Base-by-base conservation (phyloP, 1,140 invertebrate species). In the Atta cephalotes region DNA sequence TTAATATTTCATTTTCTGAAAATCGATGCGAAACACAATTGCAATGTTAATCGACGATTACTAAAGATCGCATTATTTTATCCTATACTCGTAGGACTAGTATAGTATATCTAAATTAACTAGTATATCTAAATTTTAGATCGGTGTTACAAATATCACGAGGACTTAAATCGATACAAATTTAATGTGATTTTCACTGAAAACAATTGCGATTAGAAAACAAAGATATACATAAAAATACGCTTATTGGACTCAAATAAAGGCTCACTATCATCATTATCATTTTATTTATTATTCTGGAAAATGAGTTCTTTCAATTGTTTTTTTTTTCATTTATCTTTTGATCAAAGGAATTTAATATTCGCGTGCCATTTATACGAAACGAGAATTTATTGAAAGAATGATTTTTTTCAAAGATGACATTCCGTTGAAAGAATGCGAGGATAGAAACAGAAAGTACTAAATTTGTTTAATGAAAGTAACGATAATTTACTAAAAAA, bases 51-150 rank as follows among this genome's bases (percentile, higher is more conserved):
- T 28, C 35, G 39, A 49, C 10, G 12, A 45, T 82, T 74, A 45
- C 2, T 35, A 2, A 49, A 74, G 2, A 62, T 49, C 3, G 66
- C 12, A 35, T 49, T 49, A 60, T 21, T 58, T 45, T 62, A 76
- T 84, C 51, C 18, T 82, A 21, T 2, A 82, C 49, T 74, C n/a
- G 56, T 14, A 51, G 25, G 39, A 84, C 70, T 84, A 76, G 70
- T 21, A n/a, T n/a, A n/a, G n/a, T n/a, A n/a, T n/a, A 21, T 21
- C 21, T 21, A 21, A 21, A 21, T 21, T 21, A 21, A 21, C 21
- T 21, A 21, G 21, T 21, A 21, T 21, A 21, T 21, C 21, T 21
- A 21, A 21, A 62, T 84, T 84, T 4, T 58, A 76, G 28, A 76
- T 84, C 39, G 25, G 53, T n/a, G 25, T 82, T 39, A 28, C 51